A percentile compares a stretch with the other conserved stretches of the same genome.
phyloP scores from a whole-genome alignment of 2,113 vertebrate species.

The Cisticola juncidis region DNA sequence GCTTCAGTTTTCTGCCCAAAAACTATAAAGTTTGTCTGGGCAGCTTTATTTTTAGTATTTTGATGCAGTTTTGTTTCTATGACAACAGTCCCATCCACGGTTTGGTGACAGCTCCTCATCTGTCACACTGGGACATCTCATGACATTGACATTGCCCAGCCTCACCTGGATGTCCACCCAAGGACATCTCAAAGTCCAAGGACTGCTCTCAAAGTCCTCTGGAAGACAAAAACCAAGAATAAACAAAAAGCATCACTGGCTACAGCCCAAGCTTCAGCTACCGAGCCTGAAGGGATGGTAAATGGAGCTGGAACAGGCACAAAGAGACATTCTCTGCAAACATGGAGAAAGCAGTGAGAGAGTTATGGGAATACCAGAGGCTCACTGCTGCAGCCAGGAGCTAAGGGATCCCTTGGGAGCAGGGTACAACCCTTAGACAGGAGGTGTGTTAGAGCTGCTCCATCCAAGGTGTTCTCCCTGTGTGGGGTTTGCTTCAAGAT shows the following conservation, averaged over 20 bases:
- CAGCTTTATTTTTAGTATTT: constrained; percentile 32
- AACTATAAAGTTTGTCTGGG: neutral
- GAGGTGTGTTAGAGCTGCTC: neutral
- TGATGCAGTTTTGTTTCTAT: neutral
- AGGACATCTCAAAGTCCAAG: no score
- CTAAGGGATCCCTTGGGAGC: no score
- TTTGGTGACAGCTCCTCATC: neutral
- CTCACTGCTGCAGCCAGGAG: neutral
- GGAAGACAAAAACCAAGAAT: neutral
- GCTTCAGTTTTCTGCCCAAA: constrained; percentile 7
- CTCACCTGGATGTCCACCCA: neutral
- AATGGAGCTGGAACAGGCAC: neutral
- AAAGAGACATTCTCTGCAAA: neutral
- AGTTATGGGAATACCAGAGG: neutral
- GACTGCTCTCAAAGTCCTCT: neutral
- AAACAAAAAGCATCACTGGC: neutral
- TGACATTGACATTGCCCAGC: neutral
- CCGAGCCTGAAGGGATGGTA: neutral
- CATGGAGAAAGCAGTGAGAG: neutral
- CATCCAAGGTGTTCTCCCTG: neutral
- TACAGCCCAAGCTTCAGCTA: neutral
- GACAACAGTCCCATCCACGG: neutral
- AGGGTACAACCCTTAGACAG: neutral
- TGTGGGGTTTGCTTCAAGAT: neutral
- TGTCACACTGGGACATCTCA: neutral